Percentiles rank a stretch among this genome's conserved stretches.
Evolutionary conservation across 2,113 vertebrate species (phyloP).

Genomic region (Carassius gibelio): DNA sequence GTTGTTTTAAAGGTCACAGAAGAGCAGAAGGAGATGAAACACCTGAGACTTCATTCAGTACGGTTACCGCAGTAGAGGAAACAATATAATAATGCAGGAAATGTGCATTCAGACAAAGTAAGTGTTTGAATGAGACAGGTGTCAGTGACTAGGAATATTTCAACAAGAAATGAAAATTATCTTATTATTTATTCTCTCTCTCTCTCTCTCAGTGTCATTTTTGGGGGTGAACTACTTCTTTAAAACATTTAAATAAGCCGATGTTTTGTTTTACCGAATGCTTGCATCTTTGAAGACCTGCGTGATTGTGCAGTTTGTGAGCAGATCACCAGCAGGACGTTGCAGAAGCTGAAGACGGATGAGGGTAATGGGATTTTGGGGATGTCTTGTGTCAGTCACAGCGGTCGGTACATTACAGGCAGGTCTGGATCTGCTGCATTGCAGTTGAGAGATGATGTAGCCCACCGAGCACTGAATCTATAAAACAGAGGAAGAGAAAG

Average conservation of each 20-base stretch:
- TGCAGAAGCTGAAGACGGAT: not conserved
- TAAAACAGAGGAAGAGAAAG: not conserved
- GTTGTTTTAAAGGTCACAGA: conserved; percentile 47
- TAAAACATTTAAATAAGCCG: not conserved
- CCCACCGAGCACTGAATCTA: not conserved
- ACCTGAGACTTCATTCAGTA: not conserved
- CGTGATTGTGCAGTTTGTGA: not conserved
- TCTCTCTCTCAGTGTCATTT: not conserved
- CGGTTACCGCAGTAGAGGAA: not conserved
- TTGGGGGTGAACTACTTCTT: not conserved
- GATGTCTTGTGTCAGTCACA: conserved; percentile 13
- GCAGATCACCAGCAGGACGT: not conserved
- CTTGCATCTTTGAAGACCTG: not conserved
- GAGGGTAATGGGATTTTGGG: not conserved
- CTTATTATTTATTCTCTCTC: not conserved
- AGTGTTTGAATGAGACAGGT: not conserved
- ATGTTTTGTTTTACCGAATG: not conserved
- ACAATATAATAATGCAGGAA: not conserved
- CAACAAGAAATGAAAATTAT: not conserved
- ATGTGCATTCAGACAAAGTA: not conserved
- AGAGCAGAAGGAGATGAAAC: conserved; percentile 18
- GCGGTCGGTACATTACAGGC: not conserved
- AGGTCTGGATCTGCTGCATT: conserved; percentile 31
- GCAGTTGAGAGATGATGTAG: conserved; percentile 15
- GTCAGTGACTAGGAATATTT: not conserved